A percentile compares a stretch with the other conserved stretches of the same genome.
Evolutionary conservation across 1,140 invertebrate genomes (phyloP).

Genomic region (Ostrea denselamellosa): DNA sequence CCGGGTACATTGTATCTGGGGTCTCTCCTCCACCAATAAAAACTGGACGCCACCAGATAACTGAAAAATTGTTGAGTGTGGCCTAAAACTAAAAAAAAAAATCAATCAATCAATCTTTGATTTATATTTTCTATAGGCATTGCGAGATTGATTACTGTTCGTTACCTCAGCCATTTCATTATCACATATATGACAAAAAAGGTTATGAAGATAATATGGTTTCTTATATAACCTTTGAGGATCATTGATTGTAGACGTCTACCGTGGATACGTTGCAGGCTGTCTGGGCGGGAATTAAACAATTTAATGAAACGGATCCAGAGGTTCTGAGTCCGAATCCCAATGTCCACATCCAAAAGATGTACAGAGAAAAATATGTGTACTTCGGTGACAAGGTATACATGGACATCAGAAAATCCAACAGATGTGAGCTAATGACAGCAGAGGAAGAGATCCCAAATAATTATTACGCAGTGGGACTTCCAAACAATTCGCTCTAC

Average conservation of each 20-base stretch:
- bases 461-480: slow-evolving; percentile 51
- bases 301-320: slow-evolving; percentile 56
- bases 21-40: too few species aligned
- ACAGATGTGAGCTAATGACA: slow-evolving; percentile 56
- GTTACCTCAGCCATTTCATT: too few species aligned
- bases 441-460: slow-evolving; percentile 56
- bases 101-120: too few species aligned
- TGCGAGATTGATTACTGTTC: too few species aligned
- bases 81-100: too few species aligned
- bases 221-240: too few species aligned
- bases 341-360: slow-evolving; percentile 56
- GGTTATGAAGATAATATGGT: too few species aligned
- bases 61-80: too few species aligned
- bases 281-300: slow-evolving; percentile 61
- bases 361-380: slow-evolving; percentile 62
- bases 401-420: slow-evolving; percentile 56
- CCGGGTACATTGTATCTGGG: too few species aligned
- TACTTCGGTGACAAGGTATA: slow-evolving; percentile 63
- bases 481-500: slow-evolving; percentile 57
- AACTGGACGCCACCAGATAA: too few species aligned
- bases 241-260: background rate
- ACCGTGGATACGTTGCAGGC: background rate
- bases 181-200: too few species aligned
- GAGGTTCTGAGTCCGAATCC: slow-evolving; percentile 51
- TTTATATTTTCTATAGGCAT: too few species aligned